Evolutionary conservation across 2,113 vertebrate genomes (phyloP).

Genomic region (Callorhinus ursinus): DNA sequence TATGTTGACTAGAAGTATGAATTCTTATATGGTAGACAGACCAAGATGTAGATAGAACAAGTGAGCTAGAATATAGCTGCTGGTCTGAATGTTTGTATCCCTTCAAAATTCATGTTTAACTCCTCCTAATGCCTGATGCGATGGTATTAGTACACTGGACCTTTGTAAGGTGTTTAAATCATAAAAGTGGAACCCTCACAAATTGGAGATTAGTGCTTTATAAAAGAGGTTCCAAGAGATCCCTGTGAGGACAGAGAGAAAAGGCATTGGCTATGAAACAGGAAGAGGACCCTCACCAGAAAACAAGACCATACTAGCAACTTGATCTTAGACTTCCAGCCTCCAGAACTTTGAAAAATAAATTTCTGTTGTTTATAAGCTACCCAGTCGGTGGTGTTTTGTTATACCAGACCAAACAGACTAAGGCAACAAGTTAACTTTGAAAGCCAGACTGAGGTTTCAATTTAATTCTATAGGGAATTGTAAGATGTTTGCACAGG

Average conservation of each 20-base stretch:
- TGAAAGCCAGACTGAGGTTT: not conserved
- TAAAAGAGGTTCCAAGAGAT: not conserved
- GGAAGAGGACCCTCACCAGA: not conserved
- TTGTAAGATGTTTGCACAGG: not conserved
- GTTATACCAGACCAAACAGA: not conserved
- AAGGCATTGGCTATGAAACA: not conserved
- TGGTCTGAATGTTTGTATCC: not conserved
- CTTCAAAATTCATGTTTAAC: not conserved
- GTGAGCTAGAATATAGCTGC: not conserved
- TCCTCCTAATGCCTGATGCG: not conserved
- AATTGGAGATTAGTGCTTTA: not conserved
- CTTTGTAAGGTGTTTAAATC: not conserved
- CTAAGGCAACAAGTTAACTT: not conserved
- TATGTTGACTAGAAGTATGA: not conserved
- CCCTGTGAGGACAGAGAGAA: not conserved
- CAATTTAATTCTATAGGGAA: not conserved
- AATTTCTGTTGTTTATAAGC: not conserved
- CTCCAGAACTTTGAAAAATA: not conserved
- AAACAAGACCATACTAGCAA: not conserved
- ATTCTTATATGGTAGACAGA: not conserved
- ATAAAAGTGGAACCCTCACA: not conserved
- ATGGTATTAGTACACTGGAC: not conserved
- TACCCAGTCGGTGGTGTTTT: not conserved
- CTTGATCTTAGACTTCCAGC: not conserved
- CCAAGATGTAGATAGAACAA: not conserved